Percentiles rank a stretch among this genome's conserved stretches.
Conservation (phyloP, 2,113 vertebrate species). For the Silurus asotus region DNA sequence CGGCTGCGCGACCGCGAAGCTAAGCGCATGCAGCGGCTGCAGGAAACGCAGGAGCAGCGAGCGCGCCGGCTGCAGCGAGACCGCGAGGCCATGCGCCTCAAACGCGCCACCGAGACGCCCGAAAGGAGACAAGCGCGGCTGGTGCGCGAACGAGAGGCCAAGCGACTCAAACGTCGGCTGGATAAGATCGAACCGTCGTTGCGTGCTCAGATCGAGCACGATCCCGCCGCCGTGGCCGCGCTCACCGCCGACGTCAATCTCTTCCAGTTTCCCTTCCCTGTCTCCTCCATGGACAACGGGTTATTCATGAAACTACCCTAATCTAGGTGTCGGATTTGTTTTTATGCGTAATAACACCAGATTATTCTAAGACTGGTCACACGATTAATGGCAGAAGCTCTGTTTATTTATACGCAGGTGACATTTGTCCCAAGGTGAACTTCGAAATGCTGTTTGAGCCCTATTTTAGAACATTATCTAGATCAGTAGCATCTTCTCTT, state of each 20-base stretch:
- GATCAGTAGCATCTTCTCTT: too few relatives aligned
- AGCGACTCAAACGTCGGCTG: constrained; percentile 89
- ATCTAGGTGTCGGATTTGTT: neutral
- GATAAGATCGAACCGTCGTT: constrained; percentile 98
- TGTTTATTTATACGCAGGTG: constrained; percentile 1
- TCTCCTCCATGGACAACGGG: constrained; percentile 86
- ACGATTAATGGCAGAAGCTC: neutral
- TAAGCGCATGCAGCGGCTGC: constrained; percentile 94
- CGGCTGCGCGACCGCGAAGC: constrained; percentile 92
- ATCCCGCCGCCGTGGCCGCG: constrained; percentile 92
- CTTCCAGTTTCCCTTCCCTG: constrained; percentile 87
- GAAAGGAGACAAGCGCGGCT: constrained; percentile 93
- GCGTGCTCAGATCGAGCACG: constrained; percentile 93
- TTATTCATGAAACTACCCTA: constrained; percentile 80
- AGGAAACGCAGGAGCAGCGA: constrained; percentile 91
- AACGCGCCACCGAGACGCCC: constrained; percentile 92
- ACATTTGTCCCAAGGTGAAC: neutral
- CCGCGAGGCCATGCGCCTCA: constrained; percentile 92
- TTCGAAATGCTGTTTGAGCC: neutral
- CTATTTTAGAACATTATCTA: neutral
- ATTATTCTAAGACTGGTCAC: neutral
- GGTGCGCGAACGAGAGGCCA: constrained; percentile 91
- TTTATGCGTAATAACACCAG: neutral
- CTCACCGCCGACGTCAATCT: constrained; percentile 94
- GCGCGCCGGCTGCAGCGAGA: constrained; percentile 89